Conservation (phyloP, 2,113 vertebrate species). For the Beaufortia kweichowensis region DNA sequence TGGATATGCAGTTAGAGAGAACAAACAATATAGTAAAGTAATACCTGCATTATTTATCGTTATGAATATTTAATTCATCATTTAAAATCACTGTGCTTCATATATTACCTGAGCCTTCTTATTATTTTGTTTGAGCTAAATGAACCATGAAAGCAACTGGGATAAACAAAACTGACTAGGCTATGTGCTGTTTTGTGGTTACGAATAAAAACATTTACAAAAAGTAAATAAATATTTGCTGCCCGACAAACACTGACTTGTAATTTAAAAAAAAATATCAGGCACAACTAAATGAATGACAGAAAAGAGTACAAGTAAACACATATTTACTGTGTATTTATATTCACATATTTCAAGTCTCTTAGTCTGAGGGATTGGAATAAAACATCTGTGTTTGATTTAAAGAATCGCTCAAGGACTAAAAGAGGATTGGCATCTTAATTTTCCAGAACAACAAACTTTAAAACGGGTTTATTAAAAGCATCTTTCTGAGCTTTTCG, state of each 20-base stretch:
- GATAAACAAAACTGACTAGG: background rate
- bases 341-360: constrained; percentile 48
- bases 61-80: background rate
- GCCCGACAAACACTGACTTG: background rate
- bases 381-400: constrained; percentile 54
- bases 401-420: constrained; percentile 44
- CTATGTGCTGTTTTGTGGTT: background rate
- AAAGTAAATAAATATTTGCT: background rate
- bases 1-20: too few species aligned
- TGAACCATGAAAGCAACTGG: background rate
- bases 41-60: background rate
- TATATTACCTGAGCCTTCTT: constrained; percentile 8
- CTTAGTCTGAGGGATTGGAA: constrained; percentile 55
- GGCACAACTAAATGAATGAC: background rate
- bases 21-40: background rate
- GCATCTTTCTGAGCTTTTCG: background rate
- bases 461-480: constrained; percentile 47
- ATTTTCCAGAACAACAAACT: constrained; percentile 59
- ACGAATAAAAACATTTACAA: background rate
- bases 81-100: background rate
- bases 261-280: background rate
- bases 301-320: background rate
- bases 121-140: background rate
- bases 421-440: constrained; percentile 45
- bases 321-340: constrained; percentile 12